Percentiles rank a stretch among this genome's conserved stretches.
phyloP scores from a whole-genome alignment of 2,113 vertebrate species.

The Orycteropus afer region DNA sequence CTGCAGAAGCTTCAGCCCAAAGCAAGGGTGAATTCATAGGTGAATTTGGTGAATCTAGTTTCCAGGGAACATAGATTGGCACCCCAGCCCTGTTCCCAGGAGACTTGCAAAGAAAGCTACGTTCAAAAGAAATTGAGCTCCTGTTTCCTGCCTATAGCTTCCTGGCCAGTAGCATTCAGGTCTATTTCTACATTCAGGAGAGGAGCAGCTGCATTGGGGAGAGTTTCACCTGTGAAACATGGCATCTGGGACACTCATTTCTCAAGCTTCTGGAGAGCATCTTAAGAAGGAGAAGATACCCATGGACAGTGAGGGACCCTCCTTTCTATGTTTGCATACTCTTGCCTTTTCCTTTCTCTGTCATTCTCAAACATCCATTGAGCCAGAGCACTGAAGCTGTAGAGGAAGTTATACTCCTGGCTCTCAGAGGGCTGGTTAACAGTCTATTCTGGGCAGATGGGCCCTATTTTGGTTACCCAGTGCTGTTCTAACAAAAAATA shows the following conservation, averaged over 20 bases:
- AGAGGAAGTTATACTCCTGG: neutral
- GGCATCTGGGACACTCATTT: rapidly evolving
- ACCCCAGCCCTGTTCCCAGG: neutral
- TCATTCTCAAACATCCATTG: neutral
- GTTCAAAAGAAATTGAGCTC: too few species aligned
- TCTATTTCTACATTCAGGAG: neutral
- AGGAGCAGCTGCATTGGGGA: neutral
- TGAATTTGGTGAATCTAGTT: neutral
- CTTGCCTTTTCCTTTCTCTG: neutral
- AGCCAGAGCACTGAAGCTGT: neutral
- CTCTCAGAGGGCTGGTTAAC: neutral
- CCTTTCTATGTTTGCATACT: neutral
- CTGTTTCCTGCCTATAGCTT: neutral
- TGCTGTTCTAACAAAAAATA: too few species aligned
- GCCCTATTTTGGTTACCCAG: too few species aligned
- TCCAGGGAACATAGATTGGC: neutral
- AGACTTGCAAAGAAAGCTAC: neutral
- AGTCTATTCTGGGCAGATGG: neutral
- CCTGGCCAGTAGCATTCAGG: neutral
- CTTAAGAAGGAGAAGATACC: neutral
- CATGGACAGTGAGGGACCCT: neutral
- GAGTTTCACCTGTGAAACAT: neutral
- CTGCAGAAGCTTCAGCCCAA: neutral
- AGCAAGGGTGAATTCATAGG: neutral
- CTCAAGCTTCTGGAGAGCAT: neutral